Conservation (phyloP, 2,113 vertebrate genomes). For the Picathartes gymnocephalus region DNA sequence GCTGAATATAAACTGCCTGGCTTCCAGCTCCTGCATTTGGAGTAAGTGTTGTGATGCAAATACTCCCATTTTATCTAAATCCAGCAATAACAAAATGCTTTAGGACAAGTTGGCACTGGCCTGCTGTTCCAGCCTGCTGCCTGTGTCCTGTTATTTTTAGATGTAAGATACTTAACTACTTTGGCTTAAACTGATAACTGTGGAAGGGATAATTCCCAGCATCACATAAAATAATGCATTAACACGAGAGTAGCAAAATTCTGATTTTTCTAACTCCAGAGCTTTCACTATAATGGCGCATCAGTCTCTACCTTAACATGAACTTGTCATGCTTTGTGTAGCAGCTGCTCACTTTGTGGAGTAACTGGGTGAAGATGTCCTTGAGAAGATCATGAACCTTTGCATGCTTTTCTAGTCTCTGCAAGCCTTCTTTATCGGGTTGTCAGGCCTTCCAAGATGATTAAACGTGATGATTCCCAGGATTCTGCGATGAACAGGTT, state of each 20-base stretch:
- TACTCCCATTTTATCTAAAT: not conserved
- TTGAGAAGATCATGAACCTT: not conserved
- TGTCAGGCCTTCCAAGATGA: not conserved
- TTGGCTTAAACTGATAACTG: constrained; percentile 4
- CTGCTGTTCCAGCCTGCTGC: not conserved
- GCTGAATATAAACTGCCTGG: not conserved
- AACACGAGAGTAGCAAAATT: not conserved
- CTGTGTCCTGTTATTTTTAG: constrained; percentile 29
- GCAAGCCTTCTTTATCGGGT: constrained; percentile 18
- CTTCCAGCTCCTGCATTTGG: not conserved
- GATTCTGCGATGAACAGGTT: not conserved
- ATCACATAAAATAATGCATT: not conserved
- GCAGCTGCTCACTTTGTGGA: not conserved
- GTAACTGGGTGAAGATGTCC: not conserved
- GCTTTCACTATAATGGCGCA: not conserved
- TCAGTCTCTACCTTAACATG: not conserved
- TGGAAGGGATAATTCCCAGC: constrained; percentile 22
- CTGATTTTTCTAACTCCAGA: not conserved
- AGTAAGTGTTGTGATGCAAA: not conserved
- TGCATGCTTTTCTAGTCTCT: constrained; percentile 12
- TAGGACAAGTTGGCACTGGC: not conserved
- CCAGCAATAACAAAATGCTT: not conserved
- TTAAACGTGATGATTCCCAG: not conserved
- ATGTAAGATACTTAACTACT: constrained; percentile 47
- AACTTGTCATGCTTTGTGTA: not conserved